A percentile compares a stretch with the other conserved stretches of the same genome.
These are phyloP conservation scores for Chrysotoxum bicinctum DNA, from an alignment of 2,888 invertebrate species.

Conservation along the genomic window DNA sequence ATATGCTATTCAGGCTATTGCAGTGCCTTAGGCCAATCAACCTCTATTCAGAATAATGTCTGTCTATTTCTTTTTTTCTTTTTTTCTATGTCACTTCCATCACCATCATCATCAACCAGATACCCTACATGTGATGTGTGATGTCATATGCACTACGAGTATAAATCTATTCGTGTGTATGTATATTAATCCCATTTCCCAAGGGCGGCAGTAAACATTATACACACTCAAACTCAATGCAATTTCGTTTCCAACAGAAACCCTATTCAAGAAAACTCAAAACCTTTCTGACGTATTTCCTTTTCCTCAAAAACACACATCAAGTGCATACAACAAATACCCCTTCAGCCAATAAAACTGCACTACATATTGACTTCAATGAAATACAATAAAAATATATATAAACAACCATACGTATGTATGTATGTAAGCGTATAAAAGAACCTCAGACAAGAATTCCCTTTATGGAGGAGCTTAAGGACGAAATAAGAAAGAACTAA, in stretches of 20 bases:
- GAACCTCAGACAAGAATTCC: constrained; percentile 3
- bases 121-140: constrained; percentile 2
- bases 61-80: not conserved
- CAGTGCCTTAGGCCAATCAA: not conserved
- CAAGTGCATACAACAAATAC: not conserved
- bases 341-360: constrained; percentile 42
- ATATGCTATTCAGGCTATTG: not conserved
- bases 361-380: constrained; percentile 10
- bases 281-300: not conserved
- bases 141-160: not conserved
- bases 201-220: constrained; percentile 13
- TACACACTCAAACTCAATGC: constrained; percentile 3
- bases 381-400: not conserved
- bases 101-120: not conserved
- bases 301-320: not conserved
- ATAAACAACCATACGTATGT: too few species aligned
- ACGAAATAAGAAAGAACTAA: not conserved
- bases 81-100: not conserved
- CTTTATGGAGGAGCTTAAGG: not conserved
- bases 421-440: not conserved
- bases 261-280: constrained; percentile 6
- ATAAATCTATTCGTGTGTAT: not conserved
- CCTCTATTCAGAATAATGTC: not conserved
- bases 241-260: constrained; percentile 21
- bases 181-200: not conserved